A percentile compares a stretch with the other conserved stretches of the same genome.
Evolutionary conservation across 2,888 invertebrate species (phyloP).

Genomic region (Amphimallon solstitiale): DNA sequence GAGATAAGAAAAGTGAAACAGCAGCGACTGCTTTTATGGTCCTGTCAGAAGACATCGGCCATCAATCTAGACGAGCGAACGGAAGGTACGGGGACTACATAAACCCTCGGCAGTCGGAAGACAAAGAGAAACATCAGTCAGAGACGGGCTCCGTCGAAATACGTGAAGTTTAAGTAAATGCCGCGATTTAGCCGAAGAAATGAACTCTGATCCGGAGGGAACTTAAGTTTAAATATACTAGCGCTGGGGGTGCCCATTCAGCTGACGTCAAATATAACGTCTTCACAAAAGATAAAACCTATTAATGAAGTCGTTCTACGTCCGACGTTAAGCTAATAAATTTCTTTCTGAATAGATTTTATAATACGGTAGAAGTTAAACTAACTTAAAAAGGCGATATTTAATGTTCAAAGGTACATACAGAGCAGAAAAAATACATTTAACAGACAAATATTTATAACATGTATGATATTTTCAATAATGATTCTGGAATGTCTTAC

Average conservation of each 20-base stretch:
- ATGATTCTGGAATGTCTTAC: too few relatives aligned
- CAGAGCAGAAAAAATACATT: too few relatives aligned
- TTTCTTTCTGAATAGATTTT: not conserved
- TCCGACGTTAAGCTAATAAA: not conserved
- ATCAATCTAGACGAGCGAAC: constrained; percentile 54
- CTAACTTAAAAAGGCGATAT: too few relatives aligned
- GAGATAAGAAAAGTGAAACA: constrained; percentile 47
- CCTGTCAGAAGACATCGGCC: constrained; percentile 52
- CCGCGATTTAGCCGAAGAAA: constrained; percentile 55
- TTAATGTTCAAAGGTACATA: too few relatives aligned
- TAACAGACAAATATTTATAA: too few relatives aligned
- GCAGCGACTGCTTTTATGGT: constrained; percentile 51
- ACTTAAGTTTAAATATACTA: too few relatives aligned
- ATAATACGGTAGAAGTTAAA: too few relatives aligned
- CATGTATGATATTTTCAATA: too few relatives aligned
- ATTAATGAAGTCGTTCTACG: constrained; percentile 8
- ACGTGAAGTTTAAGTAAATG: constrained; percentile 55
- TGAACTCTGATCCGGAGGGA: constrained; percentile 47
- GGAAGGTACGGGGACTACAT: constrained; percentile 54
- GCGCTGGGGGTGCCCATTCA: too few relatives aligned
- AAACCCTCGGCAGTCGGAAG: constrained; percentile 50
- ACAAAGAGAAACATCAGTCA: constrained; percentile 56
- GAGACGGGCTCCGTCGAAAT: constrained; percentile 51
- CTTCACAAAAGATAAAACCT: constrained; percentile 9
- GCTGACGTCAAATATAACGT: too few relatives aligned